phyloP scores from a whole-genome alignment of 2,888 invertebrate genomes.

The Ariolimax columbianus region DNA sequence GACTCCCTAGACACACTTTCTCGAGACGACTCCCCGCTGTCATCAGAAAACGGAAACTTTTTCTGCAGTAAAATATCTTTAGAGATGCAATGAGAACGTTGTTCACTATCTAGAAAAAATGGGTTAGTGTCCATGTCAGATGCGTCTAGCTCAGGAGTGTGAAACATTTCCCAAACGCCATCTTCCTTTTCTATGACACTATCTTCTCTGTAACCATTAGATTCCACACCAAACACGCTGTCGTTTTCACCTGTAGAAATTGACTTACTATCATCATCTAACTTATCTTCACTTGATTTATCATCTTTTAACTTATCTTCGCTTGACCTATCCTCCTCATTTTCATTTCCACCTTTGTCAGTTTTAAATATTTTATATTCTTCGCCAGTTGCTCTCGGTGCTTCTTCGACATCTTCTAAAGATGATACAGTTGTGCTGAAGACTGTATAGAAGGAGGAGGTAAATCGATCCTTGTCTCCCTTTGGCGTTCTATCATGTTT shows the following conservation, averaged over 20 bases:
- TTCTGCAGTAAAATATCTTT: slow-evolving; percentile 41
- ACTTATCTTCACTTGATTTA: background rate
- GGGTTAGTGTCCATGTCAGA: background rate
- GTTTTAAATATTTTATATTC: background rate
- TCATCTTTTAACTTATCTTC: background rate
- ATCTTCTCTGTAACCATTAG: background rate
- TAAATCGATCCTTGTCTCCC: background rate
- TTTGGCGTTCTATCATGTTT: background rate
- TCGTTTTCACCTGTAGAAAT: background rate
- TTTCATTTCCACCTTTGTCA: no score
- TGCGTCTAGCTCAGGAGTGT: background rate
- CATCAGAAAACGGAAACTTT: slow-evolving; percentile 8
- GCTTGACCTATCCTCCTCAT: no score
- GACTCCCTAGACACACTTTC: slow-evolving; percentile 45
- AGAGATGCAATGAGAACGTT: slow-evolving; percentile 25
- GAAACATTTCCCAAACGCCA: background rate
- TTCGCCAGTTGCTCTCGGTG: background rate
- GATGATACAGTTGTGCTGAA: slow-evolving; percentile 46
- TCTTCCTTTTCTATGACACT: background rate
- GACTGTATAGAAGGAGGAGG: slow-evolving; percentile 36
- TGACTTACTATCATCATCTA: background rate
- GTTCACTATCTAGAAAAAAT: background rate
- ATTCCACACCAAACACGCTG: slow-evolving; percentile 8
- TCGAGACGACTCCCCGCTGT: slow-evolving; percentile 20
- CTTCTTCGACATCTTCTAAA: slow-evolving; percentile 28